Percentiles rank a stretch among this genome's conserved stretches.
Evolutionary conservation across 1,140 invertebrate species (phyloP).

Genomic region (Belonocnema kinseyi): DNA sequence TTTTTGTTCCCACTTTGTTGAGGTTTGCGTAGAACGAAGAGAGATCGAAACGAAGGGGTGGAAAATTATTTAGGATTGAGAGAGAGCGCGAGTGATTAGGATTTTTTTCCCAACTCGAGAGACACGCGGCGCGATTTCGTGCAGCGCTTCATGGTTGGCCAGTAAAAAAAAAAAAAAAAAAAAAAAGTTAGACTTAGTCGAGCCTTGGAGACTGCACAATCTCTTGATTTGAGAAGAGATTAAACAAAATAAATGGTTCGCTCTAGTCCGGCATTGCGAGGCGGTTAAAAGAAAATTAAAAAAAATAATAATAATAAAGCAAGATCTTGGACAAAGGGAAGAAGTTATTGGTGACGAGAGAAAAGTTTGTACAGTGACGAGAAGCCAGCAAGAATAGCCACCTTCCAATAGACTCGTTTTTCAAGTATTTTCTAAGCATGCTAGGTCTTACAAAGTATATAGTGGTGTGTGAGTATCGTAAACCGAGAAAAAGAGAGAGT

Average conservation of each 20-base stretch:
- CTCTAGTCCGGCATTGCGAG: conserved; percentile 57
- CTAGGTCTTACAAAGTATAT: conserved; percentile 60
- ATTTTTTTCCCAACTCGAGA: conserved; percentile 1
- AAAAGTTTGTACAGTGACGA: conserved; percentile 66
- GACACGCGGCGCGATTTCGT: conserved; percentile 50
- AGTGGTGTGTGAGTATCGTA: conserved; percentile 50
- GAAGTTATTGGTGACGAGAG: conserved; percentile 46
- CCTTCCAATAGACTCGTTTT: conserved; percentile 71
- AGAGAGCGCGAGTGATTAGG: too few species aligned
- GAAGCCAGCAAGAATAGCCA: conserved; percentile 58
- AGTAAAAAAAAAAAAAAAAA: conserved; percentile 59
- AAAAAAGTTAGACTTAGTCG: conserved; percentile 58
- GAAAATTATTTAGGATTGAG: neutral
- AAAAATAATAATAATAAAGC: too few species aligned
- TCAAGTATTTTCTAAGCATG: conserved; percentile 74
- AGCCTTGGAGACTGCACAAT: conserved; percentile 59
- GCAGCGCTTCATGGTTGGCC: conserved; percentile 66
- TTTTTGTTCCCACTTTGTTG: conserved; percentile 43
- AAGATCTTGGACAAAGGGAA: conserved; percentile 46
- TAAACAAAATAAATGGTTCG: conserved; percentile 33
- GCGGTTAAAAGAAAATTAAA: conserved; percentile 40
- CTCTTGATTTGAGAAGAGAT: neutral
- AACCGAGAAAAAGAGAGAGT: conserved; percentile 58
- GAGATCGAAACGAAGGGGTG: neutral
- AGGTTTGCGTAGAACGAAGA: conserved; percentile 28